Percentiles rank a stretch among this genome's conserved stretches.
Conservation (phyloP, 2,113 vertebrate genomes). For the Cyanoliseus patagonus region DNA sequence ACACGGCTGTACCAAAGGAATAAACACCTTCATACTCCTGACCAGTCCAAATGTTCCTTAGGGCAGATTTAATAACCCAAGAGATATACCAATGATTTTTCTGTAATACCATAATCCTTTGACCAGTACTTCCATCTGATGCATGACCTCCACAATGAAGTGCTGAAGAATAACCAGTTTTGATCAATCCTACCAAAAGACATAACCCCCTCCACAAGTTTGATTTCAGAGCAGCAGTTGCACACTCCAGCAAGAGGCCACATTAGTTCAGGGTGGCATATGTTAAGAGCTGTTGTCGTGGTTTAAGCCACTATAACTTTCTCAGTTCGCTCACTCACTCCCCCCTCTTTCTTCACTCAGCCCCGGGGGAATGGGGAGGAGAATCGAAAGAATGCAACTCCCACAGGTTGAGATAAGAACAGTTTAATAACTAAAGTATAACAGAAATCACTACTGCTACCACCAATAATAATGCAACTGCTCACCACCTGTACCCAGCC, state of each 20-base stretch:
- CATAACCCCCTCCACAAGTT: accelerated
- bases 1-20: conserved; percentile 16
- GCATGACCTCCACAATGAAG: conserved; percentile 22
- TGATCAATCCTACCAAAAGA: neutral
- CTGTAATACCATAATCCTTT: conserved; percentile 56
- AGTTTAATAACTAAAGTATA: too few relatives aligned
- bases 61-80: conserved; percentile 42
- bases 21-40: neutral
- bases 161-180: conserved; percentile 17
- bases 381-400: too few relatives aligned
- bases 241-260: neutral
- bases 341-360: too few relatives aligned
- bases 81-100: conserved; percentile 52
- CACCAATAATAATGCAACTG: too few relatives aligned
- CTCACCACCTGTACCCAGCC: too few relatives aligned
- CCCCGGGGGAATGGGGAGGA: too few relatives aligned
- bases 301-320: too few relatives aligned
- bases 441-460: too few relatives aligned
- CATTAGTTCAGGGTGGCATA: neutral
- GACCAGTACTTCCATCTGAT: conserved; percentile 37
- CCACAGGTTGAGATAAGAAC: too few relatives aligned
- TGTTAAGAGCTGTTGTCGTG: too few relatives aligned
- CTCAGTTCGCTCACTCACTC: too few relatives aligned
- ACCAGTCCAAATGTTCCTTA: conserved; percentile 31
- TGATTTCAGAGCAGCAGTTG: neutral